Conservation (phyloP, 2,888 invertebrate genomes). For the Sminthurinus aureus region DNA sequence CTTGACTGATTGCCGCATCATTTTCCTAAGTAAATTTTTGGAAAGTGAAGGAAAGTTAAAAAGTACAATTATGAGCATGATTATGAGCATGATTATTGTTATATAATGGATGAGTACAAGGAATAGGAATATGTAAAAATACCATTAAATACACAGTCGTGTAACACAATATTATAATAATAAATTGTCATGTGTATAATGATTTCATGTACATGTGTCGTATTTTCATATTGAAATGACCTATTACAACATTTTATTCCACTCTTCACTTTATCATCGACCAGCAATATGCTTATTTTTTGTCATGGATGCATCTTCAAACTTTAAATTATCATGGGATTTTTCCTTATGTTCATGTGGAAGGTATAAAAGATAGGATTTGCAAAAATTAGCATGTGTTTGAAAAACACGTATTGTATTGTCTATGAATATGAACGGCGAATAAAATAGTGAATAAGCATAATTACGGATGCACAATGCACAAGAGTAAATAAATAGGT, state of each 20-base stretch:
- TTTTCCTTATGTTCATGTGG: background rate
- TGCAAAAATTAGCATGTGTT: conserved; percentile 15
- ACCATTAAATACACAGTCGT: background rate
- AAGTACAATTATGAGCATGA: background rate
- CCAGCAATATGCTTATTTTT: background rate
- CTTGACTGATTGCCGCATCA: background rate
- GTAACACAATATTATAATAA: background rate
- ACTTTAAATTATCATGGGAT: background rate
- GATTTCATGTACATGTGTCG: background rate
- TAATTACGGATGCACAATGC: too few species aligned
- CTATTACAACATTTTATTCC: conserved; percentile 23
- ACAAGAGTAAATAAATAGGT: too few species aligned
- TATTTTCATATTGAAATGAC: background rate
- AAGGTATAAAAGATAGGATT: background rate
- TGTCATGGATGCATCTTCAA: background rate
- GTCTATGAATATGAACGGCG: background rate
- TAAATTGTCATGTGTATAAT: background rate
- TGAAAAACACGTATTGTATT: background rate
- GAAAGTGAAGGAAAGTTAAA: conserved; percentile 15
- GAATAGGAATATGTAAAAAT: background rate
- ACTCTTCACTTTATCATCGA: background rate
- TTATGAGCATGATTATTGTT: too few species aligned
- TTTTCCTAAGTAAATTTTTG: background rate
- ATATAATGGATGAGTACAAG: background rate
- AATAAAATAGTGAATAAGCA: too few species aligned